Base-by-base conservation (phyloP, 1,140 invertebrate genomes). In the Trinorchestia longiramus region DNA sequence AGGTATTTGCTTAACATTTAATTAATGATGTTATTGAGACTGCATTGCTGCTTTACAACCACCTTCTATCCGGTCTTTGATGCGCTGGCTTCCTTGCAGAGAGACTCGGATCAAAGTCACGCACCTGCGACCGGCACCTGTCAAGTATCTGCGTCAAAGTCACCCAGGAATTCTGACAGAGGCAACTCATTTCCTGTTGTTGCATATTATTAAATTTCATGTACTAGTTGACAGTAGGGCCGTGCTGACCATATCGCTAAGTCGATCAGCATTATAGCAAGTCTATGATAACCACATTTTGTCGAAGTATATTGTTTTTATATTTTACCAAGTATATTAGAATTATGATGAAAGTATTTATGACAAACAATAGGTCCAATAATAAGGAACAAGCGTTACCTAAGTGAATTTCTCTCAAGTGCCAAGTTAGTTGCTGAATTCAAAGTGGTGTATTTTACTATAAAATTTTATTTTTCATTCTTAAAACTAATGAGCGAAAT, bases 1-100 rank as follows among this genome's bases (percentile, higher is more conserved):
- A 77, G 62, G 62, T 77, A 77, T 77, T 77, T 77, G 62, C 62
- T 77, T 77, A 23, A 77, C 62, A 77, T 77, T 77, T 77, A 77
- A 77, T 77, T 28, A 28, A 77, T 77, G 62, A 77, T 77, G 62
- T 77, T 77, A 77, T 77, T 77, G 62, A 77, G 62, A 77, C 62
- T 11, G 15, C 62, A 11, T 77, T 36, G 62, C 62, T 77, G 62
- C 62, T 77, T 77, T 77, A 77, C 62, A 77, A 77, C 62, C 62
- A 36, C 62, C 28, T 77, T 77, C 62, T 77, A 77, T 15, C 62
- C 62, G 62, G 15, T 36, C 62, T 77, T 77, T 77, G 62, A 77
- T 77, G 62, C 62, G 62, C 62, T 11, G 62, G 62, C 62, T 77
- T 77, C 62, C 62, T 36, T 77, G 28, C 62, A 23, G 15, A 15